phyloP scores from a whole-genome alignment of 2,797 vertebrate genomes.

The Chiloscyllium punctatum region DNA sequence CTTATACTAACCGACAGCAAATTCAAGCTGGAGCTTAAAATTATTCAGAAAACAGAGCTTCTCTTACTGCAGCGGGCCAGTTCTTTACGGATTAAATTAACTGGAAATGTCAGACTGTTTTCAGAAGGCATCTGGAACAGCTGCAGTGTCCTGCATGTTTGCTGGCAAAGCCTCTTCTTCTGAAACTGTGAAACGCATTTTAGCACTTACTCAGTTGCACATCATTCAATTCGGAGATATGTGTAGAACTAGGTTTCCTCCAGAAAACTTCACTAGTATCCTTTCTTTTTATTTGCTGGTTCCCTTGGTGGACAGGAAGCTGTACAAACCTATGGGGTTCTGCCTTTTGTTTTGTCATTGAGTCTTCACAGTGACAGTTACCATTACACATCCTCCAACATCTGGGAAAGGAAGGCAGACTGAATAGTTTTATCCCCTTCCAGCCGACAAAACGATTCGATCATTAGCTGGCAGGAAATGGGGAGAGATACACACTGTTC shows the following conservation, averaged over 20 bases:
- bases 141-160: not conserved
- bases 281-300: not conserved
- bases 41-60: not conserved
- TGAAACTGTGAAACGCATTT: not conserved
- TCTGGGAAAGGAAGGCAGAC: not conserved
- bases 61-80: not conserved
- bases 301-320: not conserved
- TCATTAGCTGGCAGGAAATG: not conserved
- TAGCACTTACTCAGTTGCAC: not conserved
- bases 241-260: not conserved
- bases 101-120: not conserved
- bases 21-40: not conserved
- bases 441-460: not conserved
- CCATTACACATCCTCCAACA: not conserved
- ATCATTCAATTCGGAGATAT: not conserved
- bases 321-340: not conserved
- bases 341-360: not conserved
- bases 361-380: not conserved
- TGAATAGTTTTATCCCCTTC: not conserved
- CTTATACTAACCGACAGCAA: not conserved
- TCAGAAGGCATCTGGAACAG: not conserved
- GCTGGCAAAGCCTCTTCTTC: no score
- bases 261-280: not conserved
- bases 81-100: not conserved
- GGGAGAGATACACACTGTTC: no score